Base-by-base conservation (phyloP, 2,797 vertebrate species). In the Enteromius trimaculatus region DNA sequence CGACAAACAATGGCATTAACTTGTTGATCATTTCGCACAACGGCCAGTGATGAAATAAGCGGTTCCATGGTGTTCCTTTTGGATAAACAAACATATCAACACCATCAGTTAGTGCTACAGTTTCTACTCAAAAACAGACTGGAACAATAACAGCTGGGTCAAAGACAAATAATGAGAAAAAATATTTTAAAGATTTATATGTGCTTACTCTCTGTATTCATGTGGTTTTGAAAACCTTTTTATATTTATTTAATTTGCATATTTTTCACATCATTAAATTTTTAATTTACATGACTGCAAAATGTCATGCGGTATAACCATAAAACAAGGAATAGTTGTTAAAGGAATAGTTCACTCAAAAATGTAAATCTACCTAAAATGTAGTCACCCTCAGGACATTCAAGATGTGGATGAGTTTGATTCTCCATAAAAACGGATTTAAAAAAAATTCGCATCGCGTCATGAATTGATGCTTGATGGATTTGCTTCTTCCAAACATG, bases 11-110 rank as follows among this genome's bases (percentile, higher is more conserved):
- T 60, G 17, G 68, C 26, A 19, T 23, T 21, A 76, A 51, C 42
- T 62, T 69, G 74, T 44, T 75, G 58, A 64, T 70, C 21, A 81
- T 82, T 82, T 65, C 29, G 6, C 75, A 75, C 21, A 75, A 66
- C 75, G 44, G n/a, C 2, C 31, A 39, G 70, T 62, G 69, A 74
- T 70, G 68, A 81, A 74, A 19, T 64, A 53, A 39, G n/a, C 3
- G 37, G 58, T 26, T 44, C 26, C 14, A 51, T 26, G 21, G 10
- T 31, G 37, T 17, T 71, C 37, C n/a, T 34, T 81, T 53, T n/a
- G 9, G 60, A 16, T 76, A 82, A 65, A 42, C 47, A 75, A 42
- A 21, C n/a, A 53, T 64, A 74, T 64, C 23, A 34, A 51, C 44
- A 64, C 13, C 29, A 64, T 64, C 58, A 72, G 39, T 39, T 39